Conservation (phyloP, 2,888 invertebrate species). For the Perizoma flavofasciatum region DNA sequence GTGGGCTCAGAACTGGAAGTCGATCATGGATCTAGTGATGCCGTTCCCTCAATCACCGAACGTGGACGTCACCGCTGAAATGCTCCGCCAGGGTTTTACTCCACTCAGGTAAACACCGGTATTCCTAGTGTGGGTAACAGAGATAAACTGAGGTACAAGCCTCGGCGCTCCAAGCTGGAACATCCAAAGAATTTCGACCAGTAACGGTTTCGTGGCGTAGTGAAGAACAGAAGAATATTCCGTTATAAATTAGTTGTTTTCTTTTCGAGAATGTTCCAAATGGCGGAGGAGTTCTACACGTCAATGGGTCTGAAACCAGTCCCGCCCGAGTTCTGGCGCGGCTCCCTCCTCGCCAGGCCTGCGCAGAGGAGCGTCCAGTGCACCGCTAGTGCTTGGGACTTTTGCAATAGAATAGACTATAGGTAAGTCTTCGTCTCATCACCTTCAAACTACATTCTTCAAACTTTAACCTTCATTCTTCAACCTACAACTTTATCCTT, state of each 20-base stretch:
- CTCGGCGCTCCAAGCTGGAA: too few species aligned
- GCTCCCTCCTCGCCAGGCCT: constrained; percentile 91
- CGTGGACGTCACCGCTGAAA: constrained; percentile 90
- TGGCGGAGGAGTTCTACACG: constrained; percentile 92
- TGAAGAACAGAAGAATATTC: too few species aligned
- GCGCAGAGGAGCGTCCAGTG: constrained; percentile 88
- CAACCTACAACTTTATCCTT: too few species aligned
- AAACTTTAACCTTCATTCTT: too few species aligned
- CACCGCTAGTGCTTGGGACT: constrained; percentile 93
- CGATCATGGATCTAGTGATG: constrained; percentile 88
- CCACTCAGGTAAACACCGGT: constrained; percentile 83
- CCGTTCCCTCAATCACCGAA: constrained; percentile 89
- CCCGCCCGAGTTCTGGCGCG: constrained; percentile 93
- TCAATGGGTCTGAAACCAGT: constrained; percentile 91
- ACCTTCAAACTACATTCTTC: neutral
- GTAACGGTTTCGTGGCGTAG: too few species aligned
- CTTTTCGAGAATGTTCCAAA: constrained; percentile 89
- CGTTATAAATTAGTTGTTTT: neutral
- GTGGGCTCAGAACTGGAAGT: constrained; percentile 94
- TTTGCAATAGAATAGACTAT: constrained; percentile 92
- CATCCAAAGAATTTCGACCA: too few species aligned
- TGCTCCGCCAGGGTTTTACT: constrained; percentile 89
- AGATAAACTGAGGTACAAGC: too few species aligned
- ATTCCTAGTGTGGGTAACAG: too few species aligned
- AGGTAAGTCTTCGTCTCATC: constrained; percentile 68